Evolutionary conservation across 2,797 vertebrate genomes (phyloP), one percentile per base, ranked within the genome.

Genomic region (Halcyon chelicuti): DNA sequence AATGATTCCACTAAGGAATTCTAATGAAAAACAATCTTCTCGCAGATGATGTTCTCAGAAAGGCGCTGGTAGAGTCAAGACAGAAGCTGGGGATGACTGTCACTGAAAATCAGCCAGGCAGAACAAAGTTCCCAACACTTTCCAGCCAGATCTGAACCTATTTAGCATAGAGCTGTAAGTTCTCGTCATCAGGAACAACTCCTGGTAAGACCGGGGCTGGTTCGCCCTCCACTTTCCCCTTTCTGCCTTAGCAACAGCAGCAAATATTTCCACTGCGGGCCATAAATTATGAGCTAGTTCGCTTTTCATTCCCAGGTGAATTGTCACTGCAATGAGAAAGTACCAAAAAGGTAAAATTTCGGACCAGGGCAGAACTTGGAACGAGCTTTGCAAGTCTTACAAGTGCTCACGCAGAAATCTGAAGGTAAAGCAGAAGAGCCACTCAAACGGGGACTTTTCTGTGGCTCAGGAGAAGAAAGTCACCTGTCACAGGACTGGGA

Each of bases 191-290:
- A 40, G 54, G 20, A 55, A 21, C 13, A 31, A 23, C 51, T 71
- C 62, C 42, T 11, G 37, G 54, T 18, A 33, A 58, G 75, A n/a
- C 35, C 40, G 33, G 62, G 19, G 39, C 2, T 40, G 58, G 72
- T 49, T 82, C 39, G 81, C 25, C 77, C 94, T 16, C 62, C 29
- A 14, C 51, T 62, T 89, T 35, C 78, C 79, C 47, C 89, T 86
- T 89, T 80, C 90, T 63, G 86, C 89, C 75, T 84, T 55, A 91
- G 23, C 77, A 92, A 92, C 77, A 55, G 10, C 83, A 81, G 82
- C 67, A 63, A 94, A 55, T 57, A 47, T 29, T 65, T n/a, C 57
- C n/a, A 6, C 39, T 35, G 16, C 31, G 22, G n/a, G 57, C 67
- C 12, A 31, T 10, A 31, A 66, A 35, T 35, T 4, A 14, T 40